Percentiles rank a stretch among this genome's conserved stretches.
Evolutionary conservation across 2,797 vertebrate genomes (phyloP).

Genomic region (Triplophysa bombifrons): DNA sequence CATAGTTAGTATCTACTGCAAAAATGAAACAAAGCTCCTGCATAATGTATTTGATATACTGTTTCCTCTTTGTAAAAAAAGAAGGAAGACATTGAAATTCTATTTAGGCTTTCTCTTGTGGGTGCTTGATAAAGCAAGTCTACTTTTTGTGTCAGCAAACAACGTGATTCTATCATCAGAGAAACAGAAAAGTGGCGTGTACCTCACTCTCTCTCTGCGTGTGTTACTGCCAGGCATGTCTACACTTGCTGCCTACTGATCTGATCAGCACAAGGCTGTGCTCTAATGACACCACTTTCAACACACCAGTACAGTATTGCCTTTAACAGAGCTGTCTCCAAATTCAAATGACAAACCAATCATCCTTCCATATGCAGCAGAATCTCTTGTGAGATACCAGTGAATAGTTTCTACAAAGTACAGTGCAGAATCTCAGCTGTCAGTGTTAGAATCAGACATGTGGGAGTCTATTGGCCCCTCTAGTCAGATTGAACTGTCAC

Average conservation of each 20-base stretch:
- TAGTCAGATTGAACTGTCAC: not conserved
- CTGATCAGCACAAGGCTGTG: constrained; percentile 6
- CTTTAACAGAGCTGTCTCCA: constrained; percentile 14
- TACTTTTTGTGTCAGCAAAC: constrained; percentile 22
- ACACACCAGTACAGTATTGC: not conserved
- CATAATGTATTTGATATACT: not conserved
- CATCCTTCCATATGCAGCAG: not conserved
- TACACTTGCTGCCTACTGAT: constrained; percentile 16
- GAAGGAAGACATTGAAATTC: not conserved
- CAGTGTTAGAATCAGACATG: not conserved
- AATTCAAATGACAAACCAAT: not conserved
- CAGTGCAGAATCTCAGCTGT: not conserved
- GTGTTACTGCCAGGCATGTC: not conserved
- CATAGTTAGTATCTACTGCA: not conserved
- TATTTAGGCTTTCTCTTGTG: not conserved
- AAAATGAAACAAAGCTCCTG: not conserved
- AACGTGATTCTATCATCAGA: constrained; percentile 13
- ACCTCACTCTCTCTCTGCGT: not conserved
- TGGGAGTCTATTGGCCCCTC: not conserved
- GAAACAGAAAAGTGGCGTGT: not conserved
- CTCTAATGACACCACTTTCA: not conserved
- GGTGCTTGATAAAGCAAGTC: constrained; percentile 3
- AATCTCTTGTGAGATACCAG: constrained; percentile 4
- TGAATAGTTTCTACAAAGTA: constrained; percentile 16
- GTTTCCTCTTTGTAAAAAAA: not conserved